Evolutionary conservation across 2,888 invertebrate genomes (phyloP), one percentile per base, ranked within the genome.

Genomic region (Metallyticus violacea): DNA sequence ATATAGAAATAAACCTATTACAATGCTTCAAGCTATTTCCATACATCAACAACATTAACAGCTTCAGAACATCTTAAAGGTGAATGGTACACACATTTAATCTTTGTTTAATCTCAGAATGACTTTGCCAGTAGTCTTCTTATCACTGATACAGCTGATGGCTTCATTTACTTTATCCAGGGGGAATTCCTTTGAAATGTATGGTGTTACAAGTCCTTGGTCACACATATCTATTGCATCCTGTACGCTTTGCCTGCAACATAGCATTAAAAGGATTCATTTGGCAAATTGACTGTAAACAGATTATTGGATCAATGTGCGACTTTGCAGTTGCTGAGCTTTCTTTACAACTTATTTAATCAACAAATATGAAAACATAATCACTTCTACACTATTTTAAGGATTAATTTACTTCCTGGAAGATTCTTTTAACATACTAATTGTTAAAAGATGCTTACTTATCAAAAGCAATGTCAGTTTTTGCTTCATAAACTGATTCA

Each of bases 81-180:
- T 0, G 22, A 15, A 15, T 62, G 0, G 22, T 3, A 15, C 40
- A 62, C 9, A 40, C n/a, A 15, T 62, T 15, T 62, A 62, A 22
- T 62, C 40, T 62, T 62, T 62, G 22, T 15, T 15, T 9, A 62
- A 22, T 62, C 0, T 62, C 15, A 62, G 40, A 62, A 94, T 90
- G 87, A 95, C 93, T 92, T 95, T 95, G 86, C 95, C 95, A 81
- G 93, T 93, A 87, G 93, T 93, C 90, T 94, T 94, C 89, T 93
- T 92, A 30, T 93, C 92, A 86, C 92, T 91, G 83, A 95, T 92
- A 89, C 92, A 93, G 89, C 93, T 91, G 27, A 95, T 91, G 0
- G 95, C 95, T 87, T 94, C 93, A 90, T 95, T 94, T 7, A 95
- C 92, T 89, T 94, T 91, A 62, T 93, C 91, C 81, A 95, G 91